Evolutionary conservation across 64 coral and sea anemone genomes (phyloP), one percentile per base, ranked within the genome.

Genomic region (Exaiptasia diaphana): DNA sequence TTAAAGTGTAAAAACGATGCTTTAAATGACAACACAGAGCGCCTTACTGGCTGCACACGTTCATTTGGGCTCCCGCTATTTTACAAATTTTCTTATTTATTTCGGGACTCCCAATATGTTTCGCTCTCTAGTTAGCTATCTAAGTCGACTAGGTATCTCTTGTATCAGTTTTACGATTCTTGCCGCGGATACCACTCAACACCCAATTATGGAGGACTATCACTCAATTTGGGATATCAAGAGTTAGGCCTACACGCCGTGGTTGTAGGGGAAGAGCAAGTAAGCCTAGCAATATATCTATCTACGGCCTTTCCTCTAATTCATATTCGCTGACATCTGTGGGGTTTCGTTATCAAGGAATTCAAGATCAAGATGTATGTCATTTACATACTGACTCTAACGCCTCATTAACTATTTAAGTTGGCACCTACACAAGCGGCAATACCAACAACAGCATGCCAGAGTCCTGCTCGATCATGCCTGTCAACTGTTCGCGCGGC

Each of bases 141-240:
- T n/a, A n/a, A n/a, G n/a, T n/a, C n/a, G n/a, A n/a, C n/a, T n/a
- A n/a, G n/a, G n/a, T n/a, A n/a, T n/a, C n/a, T 49, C 45, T 49
- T 49, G 7, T 49, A 18, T 7, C 45, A 9, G 7, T 49, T 49
- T 18, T 7, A 49, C 45, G 45, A 9, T 18, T 9, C 18, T 49
- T 49, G 45, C 45, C 45, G 18, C 7, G 18, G 45, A 49, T 49
- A n/a, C 67, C 28, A 3, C 67, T 70, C 32, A 68, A 35, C 32
- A 18, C 24, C 15, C 32, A 13, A 37, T 35, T 70, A 38, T 70
- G 67, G 67, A 8, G 32, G 39, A 70, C 67, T 37, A 7, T 70
- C 20, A 70, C 67, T 70, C 30, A 40, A 38, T 37, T 70, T 70
- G 67, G 67, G 32, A 70, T 70, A 37, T 70, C 67, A 70, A 68